Base-by-base conservation (phyloP, 2,888 invertebrate genomes). In the Ormyrus nitidulus region DNA sequence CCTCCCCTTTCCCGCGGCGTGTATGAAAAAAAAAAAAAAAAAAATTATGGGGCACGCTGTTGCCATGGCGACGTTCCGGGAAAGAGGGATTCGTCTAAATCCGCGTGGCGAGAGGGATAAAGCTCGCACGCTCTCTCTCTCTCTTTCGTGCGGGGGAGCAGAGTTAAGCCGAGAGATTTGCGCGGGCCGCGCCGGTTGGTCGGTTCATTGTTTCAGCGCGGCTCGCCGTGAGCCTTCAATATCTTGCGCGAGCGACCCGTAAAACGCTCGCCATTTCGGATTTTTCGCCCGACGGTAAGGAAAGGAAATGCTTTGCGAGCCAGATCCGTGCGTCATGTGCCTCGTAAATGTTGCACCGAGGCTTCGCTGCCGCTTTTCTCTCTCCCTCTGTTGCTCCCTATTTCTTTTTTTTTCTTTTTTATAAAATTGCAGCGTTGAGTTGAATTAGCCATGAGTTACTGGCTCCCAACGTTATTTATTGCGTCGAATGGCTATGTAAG, bases 121-220 rank as follows among this genome's bases (percentile, higher is more conserved):
- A 48, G 19, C 48, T 13, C 61, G 66, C 58, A 11, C 46, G 34
- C 49, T 56, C 8, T 56, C 19, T 44, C 9, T 56, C 54, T 61
- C 13, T 76, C 82, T 81, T 81, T 82, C 80, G 66, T 54, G 84
- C 83, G 85, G 84, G 84, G 85, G 86, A 84, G 86, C 85, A 86
- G 85, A 81, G 87, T 85, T 88, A 89, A 90, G 89, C 89, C 88
- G 74, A 82, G 87, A 88, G 90, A 89, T 90, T 90, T 90, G 87
- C 87, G 81, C 84, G 84, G 84, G 75, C 83, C 82, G 79, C 85
- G 83, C 84, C 84, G 90, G 89, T 90, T 90, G 90, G 89, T 90
- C 85, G 89, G 89, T 89, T 90, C 89, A 90, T 90, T 90, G 89
- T 90, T 90, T 90, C 89, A 88, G 86, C 88, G 85, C 80, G 81